A percentile compares a stretch with the other conserved stretches of the same genome.
These are phyloP conservation scores for Gortyna flavago DNA, from an alignment of 2,888 invertebrate species.

Conservation along the genomic window DNA sequence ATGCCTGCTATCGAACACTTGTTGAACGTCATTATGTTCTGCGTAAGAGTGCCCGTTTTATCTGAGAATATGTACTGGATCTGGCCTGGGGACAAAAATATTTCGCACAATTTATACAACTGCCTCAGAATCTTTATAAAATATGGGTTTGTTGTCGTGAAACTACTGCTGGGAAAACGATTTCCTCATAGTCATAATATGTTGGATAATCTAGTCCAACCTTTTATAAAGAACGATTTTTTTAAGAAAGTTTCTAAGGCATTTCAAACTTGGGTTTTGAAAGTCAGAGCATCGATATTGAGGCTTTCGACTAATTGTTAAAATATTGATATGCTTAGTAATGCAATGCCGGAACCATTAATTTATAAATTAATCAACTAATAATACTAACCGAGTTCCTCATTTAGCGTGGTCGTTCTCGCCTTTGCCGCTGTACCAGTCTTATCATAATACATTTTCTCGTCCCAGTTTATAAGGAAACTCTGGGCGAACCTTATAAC, in stretches of 20 bases:
- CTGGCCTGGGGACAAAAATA: conserved; percentile 91
- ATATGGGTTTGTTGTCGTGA: not conserved
- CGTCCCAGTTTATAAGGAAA: conserved; percentile 99
- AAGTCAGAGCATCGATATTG: not conserved
- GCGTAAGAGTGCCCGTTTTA: conserved; percentile 99
- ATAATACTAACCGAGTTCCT: conserved; percentile 94
- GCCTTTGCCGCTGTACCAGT: conserved; percentile 98
- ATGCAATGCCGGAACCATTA: not conserved
- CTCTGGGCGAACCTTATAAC: conserved; percentile 99
- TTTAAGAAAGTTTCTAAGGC: not conserved
- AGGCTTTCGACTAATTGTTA: not conserved
- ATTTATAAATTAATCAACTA: conserved; percentile 1
- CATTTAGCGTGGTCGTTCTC: conserved; percentile 99
- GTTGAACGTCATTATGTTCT: conserved; percentile 99
- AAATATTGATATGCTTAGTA: not conserved
- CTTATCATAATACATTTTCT: conserved; percentile 98
- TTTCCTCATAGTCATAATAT: not conserved
- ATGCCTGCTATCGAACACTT: conserved; percentile 98
- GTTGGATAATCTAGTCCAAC: not conserved
- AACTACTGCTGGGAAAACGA: not conserved
- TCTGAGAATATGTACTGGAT: conserved; percentile 99
- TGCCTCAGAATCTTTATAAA: not conserved
- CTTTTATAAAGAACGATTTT: not conserved
- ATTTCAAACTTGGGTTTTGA: not conserved
- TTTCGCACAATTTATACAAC: not conserved